phyloP scores from a whole-genome alignment of 2,888 invertebrate genomes.

The Galerucella calmariensis region DNA sequence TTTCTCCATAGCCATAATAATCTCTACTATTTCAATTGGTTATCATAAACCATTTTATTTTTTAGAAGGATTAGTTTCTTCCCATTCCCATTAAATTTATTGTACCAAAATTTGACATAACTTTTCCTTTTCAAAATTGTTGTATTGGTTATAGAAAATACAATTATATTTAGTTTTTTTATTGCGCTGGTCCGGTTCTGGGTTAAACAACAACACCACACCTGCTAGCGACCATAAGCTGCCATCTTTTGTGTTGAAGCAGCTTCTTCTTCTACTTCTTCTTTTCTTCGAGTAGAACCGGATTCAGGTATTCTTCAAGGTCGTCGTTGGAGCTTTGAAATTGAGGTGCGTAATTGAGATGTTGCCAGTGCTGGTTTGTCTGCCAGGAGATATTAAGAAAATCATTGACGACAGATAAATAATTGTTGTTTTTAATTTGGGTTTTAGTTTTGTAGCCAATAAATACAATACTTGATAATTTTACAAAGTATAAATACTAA shows the following conservation, averaged over 20 bases:
- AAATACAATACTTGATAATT: no score
- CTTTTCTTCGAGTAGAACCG: constrained; percentile 60
- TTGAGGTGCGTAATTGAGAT: constrained; percentile 54
- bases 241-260: constrained; percentile 45
- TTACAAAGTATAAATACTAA: no score
- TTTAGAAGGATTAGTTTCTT: not conserved
- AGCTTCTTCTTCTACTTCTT: constrained; percentile 53
- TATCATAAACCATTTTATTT: no score
- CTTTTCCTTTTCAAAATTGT: not conserved
- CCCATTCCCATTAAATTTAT: not conserved
- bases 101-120: not conserved
- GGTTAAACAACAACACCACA: constrained; percentile 28
- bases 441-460: no score
- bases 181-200: constrained; percentile 28
- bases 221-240: constrained; percentile 40
- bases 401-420: not conserved
- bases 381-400: constrained; percentile 9
- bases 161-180: constrained; percentile 9
- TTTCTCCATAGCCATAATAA: no score
- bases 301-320: constrained; percentile 62
- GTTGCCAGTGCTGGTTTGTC: constrained; percentile 31
- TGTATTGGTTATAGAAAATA: not conserved
- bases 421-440: no score
- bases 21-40: no score
- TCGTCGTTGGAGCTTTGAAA: constrained; percentile 54